Evolutionary conservation across 2,113 vertebrate genomes (phyloP).

Genomic region (Otocyon megalotis): DNA sequence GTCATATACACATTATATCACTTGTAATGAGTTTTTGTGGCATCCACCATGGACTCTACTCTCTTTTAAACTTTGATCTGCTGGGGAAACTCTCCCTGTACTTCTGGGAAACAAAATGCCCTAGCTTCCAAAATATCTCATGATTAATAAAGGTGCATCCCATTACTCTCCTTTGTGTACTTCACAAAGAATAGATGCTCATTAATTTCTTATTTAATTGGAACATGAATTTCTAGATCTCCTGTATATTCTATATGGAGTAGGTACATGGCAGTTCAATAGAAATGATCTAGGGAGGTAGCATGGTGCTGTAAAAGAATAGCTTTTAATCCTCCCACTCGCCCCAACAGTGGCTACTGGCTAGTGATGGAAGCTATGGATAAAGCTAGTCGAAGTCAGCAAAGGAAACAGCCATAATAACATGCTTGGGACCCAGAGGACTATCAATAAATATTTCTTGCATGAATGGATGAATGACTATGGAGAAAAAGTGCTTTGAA

Average conservation of each 20-base stretch:
- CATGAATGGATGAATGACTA: background rate
- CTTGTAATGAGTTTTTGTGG: background rate
- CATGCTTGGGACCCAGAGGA: background rate
- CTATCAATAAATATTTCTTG: background rate
- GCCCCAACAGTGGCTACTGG: background rate
- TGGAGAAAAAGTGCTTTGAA: background rate
- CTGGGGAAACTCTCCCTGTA: background rate
- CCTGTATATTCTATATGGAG: background rate
- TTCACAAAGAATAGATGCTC: background rate
- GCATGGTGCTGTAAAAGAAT: background rate
- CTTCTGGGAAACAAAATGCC: background rate
- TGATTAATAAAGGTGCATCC: background rate
- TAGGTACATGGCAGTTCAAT: background rate
- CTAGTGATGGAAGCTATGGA: background rate
- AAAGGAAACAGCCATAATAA: background rate
- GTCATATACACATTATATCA: background rate
- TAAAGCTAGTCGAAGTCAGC: background rate
- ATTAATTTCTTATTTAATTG: conserved; percentile 22
- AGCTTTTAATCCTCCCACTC: background rate
- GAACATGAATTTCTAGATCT: conserved; percentile 46
- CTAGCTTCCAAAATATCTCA: background rate
- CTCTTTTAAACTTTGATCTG: background rate
- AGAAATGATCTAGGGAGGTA: background rate
- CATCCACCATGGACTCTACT: background rate
- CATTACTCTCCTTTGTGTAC: background rate